Conservation (phyloP, 2,888 invertebrate genomes). For the Cerastoderma edule region DNA sequence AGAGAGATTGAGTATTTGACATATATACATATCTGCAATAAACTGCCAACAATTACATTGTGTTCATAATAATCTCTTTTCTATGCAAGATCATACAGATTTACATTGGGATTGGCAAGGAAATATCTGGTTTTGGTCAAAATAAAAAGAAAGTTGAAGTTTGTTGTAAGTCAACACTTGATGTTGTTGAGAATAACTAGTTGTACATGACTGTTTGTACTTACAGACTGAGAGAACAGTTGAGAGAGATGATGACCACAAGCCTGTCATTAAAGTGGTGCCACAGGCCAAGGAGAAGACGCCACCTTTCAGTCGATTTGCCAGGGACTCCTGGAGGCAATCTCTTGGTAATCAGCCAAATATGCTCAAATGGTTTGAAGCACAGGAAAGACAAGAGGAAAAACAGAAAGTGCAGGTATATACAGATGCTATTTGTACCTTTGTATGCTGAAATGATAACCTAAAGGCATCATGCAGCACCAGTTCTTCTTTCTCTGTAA, state of each 20-base stretch:
- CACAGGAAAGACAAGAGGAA: constrained; percentile 83
- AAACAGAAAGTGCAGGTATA: constrained; percentile 49
- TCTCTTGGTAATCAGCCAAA: constrained; percentile 91
- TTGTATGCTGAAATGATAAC: too few relatives aligned
- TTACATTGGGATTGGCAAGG: neutral
- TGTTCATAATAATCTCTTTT: too few relatives aligned
- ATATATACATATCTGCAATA: too few relatives aligned
- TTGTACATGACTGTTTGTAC: neutral
- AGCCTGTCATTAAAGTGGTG: constrained; percentile 44
- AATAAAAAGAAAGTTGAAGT: neutral
- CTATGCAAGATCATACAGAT: too few relatives aligned
- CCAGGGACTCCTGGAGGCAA: constrained; percentile 88
- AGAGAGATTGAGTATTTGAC: too few relatives aligned
- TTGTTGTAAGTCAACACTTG: neutral
- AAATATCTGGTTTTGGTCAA: neutral
- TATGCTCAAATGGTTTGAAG: constrained; percentile 90
- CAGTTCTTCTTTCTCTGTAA: too few relatives aligned
- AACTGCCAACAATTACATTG: too few relatives aligned
- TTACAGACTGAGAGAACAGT: constrained; percentile 38
- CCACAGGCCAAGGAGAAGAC: constrained; percentile 44
- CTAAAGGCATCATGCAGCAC: too few relatives aligned
- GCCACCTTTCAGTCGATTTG: constrained; percentile 78
- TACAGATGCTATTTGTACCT: too few relatives aligned
- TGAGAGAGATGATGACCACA: constrained; percentile 43
- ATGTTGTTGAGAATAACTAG: neutral